Evolutionary conservation across 2,797 vertebrate genomes (phyloP), one percentile per base, ranked within the genome.

Genomic region (Dicrostonyx torquatus): DNA sequence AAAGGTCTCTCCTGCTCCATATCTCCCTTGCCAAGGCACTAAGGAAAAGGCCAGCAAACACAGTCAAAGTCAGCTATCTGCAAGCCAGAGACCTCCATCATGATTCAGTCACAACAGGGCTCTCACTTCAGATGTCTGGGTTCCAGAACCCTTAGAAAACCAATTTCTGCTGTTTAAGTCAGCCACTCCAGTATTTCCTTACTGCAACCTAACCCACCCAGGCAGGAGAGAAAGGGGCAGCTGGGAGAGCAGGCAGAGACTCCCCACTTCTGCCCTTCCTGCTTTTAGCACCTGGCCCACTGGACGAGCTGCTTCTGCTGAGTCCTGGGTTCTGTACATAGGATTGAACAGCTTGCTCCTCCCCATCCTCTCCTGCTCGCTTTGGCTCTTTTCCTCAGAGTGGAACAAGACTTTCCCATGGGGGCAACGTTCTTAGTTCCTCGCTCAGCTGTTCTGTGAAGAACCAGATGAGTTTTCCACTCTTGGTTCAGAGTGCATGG

Each of bases 1-100:
- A 7, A 34, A 0, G 2, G 2, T 31, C 84, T 40, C 62, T 68
- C 0, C 4, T 13, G 40, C 13, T 3, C 31, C 6, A 14, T 24
- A 12, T 43, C 17, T 37, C 43, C 31, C 48, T 72, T 24, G 45
- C 8, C 50, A 58, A 78, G 34, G 12, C 17, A 26, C 14, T 20
- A n/a, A 58, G 64, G 55, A 68, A 55, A 73, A 2, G 50, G 40
- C 7, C 37, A 17, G 1, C 20, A 62, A 77, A 73, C 48, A 37
- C 4, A 29, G 34, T 5, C 14, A 20, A 34, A 37, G 34, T 48
- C 24, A 15, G 37, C 24, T 70, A 12, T 31, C 68, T 72, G 26
- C 7, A 18, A 60, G 40, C 31, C 1, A 45, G 48, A 55, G 11
- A 22, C 15, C n/a, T n/a, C 72, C 34, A 15, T 40, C 24, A 72